Percentiles rank a stretch among this genome's conserved stretches.
These are phyloP conservation scores for Drosophila mayri DNA, from an alignment of 1,140 invertebrate genomes.

Conservation along the genomic window DNA sequence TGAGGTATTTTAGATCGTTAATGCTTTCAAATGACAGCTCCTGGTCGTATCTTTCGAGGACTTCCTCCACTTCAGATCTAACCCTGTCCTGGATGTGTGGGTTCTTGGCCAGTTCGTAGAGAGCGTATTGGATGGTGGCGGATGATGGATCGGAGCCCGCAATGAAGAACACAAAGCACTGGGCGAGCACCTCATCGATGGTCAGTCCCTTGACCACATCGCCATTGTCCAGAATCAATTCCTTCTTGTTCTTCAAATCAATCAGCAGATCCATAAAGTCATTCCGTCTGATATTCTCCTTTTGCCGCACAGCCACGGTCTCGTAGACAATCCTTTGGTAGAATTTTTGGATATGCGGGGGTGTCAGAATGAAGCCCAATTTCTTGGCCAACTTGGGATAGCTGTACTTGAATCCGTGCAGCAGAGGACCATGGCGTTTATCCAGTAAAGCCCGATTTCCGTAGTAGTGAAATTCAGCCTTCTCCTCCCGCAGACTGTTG, in stretches of 20 bases:
- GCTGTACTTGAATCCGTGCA: constrained; percentile 4
- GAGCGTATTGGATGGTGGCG: background rate
- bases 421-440: background rate
- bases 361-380: background rate
- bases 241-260: constrained; percentile 44
- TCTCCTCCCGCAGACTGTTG: background rate
- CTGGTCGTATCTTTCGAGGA: background rate
- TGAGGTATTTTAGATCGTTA: background rate
- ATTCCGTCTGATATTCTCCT: background rate
- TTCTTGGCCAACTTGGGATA: background rate
- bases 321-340: constrained; percentile 1
- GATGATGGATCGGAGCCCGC: background rate
- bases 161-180: background rate
- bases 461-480: background rate
- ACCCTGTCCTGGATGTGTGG: background rate
- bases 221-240: constrained; percentile 1
- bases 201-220: background rate
- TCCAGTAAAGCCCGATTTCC: background rate
- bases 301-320: background rate
- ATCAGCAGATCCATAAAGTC: background rate
- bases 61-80: background rate
- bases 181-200: background rate
- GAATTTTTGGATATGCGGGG: background rate
- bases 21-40: background rate
- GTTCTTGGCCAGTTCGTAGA: background rate